Conservation (phyloP, 2,797 vertebrate species). For the Pseudomugil tenellus region DNA sequence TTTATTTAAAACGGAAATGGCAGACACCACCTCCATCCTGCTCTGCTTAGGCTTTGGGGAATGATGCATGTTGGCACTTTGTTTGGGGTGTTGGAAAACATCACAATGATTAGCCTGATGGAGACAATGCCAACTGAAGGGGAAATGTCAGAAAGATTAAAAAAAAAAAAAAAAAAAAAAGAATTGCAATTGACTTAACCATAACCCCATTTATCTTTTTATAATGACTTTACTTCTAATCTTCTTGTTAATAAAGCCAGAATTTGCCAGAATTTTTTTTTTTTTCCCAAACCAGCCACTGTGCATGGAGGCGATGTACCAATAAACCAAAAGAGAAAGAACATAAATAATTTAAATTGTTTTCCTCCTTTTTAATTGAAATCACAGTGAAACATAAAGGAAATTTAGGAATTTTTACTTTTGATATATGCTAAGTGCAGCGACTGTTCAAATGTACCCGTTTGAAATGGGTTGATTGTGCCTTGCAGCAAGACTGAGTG, state of each 20-base stretch:
- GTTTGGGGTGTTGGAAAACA: slow-evolving; percentile 43
- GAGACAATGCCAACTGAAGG: slow-evolving; percentile 44
- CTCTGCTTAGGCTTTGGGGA: slow-evolving; percentile 14
- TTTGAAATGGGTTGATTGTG: slow-evolving; percentile 3
- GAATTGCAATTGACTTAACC: slow-evolving; percentile 2
- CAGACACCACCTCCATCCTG: slow-evolving; percentile 37
- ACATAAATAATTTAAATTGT: neutral
- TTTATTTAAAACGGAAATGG: slow-evolving; percentile 35
- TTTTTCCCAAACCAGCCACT: slow-evolving; percentile 13
- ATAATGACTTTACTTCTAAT: neutral
- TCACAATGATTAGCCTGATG: slow-evolving; percentile 53
- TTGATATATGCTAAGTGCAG: slow-evolving; percentile 4
- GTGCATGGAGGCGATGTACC: slow-evolving; percentile 8
- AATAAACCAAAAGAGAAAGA: slow-evolving; percentile 8
- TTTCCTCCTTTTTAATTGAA: slow-evolving; percentile 4
- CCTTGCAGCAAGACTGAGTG: slow-evolving; percentile 7
- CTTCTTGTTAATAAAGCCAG: slow-evolving; percentile 2
- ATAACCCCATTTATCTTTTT: neutral
- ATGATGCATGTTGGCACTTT: slow-evolving; percentile 45
- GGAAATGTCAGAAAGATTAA: slow-evolving; percentile 35
- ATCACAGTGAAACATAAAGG: neutral
- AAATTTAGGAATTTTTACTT: slow-evolving; percentile 5
- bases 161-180: neutral
- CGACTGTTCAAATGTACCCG: slow-evolving; percentile 7
- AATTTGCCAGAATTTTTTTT: neutral